Conservation (phyloP, 1,140 invertebrate genomes). For the Steinernema feltiae region DNA sequence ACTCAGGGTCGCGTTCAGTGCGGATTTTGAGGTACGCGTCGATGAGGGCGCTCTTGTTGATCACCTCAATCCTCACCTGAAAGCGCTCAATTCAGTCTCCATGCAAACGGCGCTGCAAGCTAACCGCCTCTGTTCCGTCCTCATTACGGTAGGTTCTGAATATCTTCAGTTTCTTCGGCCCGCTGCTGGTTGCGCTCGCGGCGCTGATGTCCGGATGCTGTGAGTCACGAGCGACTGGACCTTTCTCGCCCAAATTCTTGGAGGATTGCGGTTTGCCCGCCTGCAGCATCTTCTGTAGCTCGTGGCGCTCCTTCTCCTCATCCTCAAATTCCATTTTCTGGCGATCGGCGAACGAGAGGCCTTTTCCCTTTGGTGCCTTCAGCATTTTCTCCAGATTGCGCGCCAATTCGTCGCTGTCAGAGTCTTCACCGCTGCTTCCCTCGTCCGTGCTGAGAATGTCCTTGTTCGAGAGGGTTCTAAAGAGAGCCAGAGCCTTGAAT, state of each 20-base stretch:
- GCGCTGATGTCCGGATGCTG: neutral
- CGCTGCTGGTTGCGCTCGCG: neutral
- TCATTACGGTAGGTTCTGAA: conserved; percentile 83
- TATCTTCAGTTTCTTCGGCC: conserved; percentile 75
- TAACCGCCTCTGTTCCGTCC: conserved; percentile 83
- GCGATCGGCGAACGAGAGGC: conserved; percentile 24
- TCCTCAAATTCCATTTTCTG: conserved; percentile 75
- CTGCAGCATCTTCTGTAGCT: conserved; percentile 86
- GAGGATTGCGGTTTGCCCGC: conserved; percentile 58
- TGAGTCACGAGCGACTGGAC: no score
- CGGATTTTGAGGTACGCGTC: conserved; percentile 93
- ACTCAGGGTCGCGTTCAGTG: conserved; percentile 85
- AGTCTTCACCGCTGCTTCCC: conserved; percentile 70
- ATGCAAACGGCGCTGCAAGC: no score
- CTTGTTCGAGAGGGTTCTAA: conserved; percentile 74
- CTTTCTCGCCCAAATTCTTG: conserved; percentile 23
- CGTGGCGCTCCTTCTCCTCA: conserved; percentile 88
- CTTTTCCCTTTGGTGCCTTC: conserved; percentile 78
- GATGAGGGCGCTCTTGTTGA: conserved; percentile 84
- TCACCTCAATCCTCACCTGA: conserved; percentile 89
- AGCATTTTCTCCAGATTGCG: conserved; percentile 94
- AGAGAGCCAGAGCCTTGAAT: no score
- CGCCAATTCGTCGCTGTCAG: conserved; percentile 93
- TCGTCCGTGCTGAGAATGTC: conserved; percentile 87
- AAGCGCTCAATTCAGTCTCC: no score